These are phyloP conservation scores for Aphelinus atriplicis DNA, from an alignment of 1,140 invertebrate species.

Conservation along the genomic window DNA sequence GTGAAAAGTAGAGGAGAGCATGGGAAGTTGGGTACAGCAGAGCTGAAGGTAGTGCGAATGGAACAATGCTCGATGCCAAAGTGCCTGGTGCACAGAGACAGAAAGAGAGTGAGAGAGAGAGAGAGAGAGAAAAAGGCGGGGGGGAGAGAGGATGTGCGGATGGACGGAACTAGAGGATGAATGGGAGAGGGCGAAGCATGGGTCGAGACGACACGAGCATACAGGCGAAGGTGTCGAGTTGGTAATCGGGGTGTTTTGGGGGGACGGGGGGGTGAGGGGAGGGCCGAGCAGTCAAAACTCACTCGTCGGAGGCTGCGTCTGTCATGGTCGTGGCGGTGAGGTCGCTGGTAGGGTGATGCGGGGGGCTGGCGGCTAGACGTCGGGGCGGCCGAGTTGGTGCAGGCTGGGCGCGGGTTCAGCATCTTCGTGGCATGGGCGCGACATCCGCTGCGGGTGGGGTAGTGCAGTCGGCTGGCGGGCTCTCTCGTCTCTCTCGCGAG, in stretches of 20 bases:
- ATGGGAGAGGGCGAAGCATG: background rate
- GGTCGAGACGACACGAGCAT: background rate
- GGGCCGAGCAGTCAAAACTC: constrained; percentile 51
- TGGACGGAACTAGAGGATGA: background rate
- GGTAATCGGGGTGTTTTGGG: constrained; percentile 1
- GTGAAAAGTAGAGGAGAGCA: too few species aligned
- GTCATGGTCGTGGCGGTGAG: constrained; percentile 56
- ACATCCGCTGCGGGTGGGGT: constrained; percentile 56
- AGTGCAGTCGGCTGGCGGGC: constrained; percentile 10
- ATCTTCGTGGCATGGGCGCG: constrained; percentile 66
- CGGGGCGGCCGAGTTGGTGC: constrained; percentile 61
- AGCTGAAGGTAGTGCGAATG: too few species aligned
- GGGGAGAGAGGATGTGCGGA: background rate
- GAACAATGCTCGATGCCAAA: too few species aligned
- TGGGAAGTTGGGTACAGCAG: too few species aligned
- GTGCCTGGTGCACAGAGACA: too few species aligned
- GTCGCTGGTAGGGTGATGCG: constrained; percentile 43
- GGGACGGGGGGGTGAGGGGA: background rate
- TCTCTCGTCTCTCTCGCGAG: background rate
- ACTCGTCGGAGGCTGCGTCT: constrained; percentile 65
- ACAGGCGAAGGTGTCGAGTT: background rate
- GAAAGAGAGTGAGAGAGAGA: background rate
- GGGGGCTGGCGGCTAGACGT: constrained; percentile 56
- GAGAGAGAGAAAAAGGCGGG: constrained; percentile 10
- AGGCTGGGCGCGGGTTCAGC: constrained; percentile 61